A percentile compares a stretch with the other conserved stretches of the same genome.
These are phyloP conservation scores for Liodrosophila aerea DNA, from an alignment of 2,888 invertebrate species.

Conservation along the genomic window DNA sequence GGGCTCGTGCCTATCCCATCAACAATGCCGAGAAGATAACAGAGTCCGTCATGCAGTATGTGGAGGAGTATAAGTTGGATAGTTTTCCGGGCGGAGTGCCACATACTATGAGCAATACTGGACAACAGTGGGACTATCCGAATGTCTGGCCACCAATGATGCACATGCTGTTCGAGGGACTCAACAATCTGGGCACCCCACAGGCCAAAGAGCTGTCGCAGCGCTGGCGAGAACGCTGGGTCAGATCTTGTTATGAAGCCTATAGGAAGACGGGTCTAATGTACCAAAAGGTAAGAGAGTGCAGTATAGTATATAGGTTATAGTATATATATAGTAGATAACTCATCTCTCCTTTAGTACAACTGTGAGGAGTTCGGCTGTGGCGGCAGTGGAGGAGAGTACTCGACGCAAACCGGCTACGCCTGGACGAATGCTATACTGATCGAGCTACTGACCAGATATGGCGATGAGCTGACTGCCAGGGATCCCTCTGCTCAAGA, in stretches of 20 bases:
- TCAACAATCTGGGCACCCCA: conserved; percentile 87
- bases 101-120: conserved; percentile 88
- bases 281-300: conserved; percentile 89
- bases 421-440: conserved; percentile 97
- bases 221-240: conserved; percentile 91
- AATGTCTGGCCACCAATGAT: conserved; percentile 97
- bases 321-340: background rate
- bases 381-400: conserved; percentile 92
- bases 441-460: conserved; percentile 89
- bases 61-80: conserved; percentile 86
- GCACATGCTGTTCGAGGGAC: conserved; percentile 89
- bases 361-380: conserved; percentile 85
- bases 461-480: conserved; percentile 83
- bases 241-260: conserved; percentile 89
- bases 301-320: too few species aligned
- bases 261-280: conserved; percentile 87
- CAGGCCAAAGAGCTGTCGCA: conserved; percentile 86
- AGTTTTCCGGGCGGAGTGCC: conserved; percentile 90
- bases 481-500: background rate
- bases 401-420: conserved; percentile 92
- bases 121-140: conserved; percentile 95
- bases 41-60: conserved; percentile 86
- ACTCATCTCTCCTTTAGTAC: conserved; percentile 82
- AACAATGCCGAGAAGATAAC: conserved; percentile 85
- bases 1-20: conserved; percentile 89